Evolutionary conservation across 2,113 vertebrate species (phyloP).

Genomic region (Podarcis muralis): DNA sequence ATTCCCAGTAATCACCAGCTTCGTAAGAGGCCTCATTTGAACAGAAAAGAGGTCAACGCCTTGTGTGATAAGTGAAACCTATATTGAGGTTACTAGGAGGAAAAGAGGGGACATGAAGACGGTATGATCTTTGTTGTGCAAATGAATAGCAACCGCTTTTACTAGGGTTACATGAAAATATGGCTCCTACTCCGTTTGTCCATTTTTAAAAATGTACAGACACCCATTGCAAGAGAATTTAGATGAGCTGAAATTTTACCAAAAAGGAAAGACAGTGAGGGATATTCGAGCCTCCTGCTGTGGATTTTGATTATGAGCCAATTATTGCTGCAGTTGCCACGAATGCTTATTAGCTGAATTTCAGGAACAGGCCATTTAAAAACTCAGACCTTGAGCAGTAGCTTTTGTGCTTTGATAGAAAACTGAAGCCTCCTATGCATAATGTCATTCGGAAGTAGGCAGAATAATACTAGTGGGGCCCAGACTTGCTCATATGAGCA

Average conservation of each 20-base stretch:
- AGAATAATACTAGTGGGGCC: neutral
- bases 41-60: neutral
- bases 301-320: conserved; percentile 18
- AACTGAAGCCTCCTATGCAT: neutral
- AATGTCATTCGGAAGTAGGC: neutral
- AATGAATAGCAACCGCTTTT: conserved; percentile 29
- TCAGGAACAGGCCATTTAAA: neutral
- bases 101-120: conserved; percentile 40
- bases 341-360: neutral
- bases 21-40: conserved; percentile 34
- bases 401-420: neutral
- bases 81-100: conserved; percentile 46
- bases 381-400: neutral
- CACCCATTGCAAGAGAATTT: conserved; percentile 22
- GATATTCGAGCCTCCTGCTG: neutral
- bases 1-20: conserved; percentile 29
- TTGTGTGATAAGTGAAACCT: conserved; percentile 51
- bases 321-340: neutral
- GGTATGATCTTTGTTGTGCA: conserved; percentile 40
- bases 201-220: neutral
- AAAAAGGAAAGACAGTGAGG: conserved; percentile 21
- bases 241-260: conserved; percentile 1
- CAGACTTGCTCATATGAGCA: no score
- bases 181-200: neutral
- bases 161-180: conserved; percentile 36